phyloP scores from a whole-genome alignment of 2,113 vertebrate genomes.

The Fregetta grallaria region DNA sequence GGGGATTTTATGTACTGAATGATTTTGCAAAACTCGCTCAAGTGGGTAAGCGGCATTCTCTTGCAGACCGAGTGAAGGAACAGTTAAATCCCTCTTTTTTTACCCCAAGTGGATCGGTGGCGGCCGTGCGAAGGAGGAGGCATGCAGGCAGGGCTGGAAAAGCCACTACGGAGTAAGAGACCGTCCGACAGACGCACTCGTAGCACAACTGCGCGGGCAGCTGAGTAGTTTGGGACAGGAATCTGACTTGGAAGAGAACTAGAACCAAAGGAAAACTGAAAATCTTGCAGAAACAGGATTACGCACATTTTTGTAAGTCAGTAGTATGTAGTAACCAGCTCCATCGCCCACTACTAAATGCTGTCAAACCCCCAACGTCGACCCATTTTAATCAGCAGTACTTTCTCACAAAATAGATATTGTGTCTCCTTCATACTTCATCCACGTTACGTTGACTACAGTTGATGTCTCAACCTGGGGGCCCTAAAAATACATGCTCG shows the following conservation, averaged over 20 bases:
- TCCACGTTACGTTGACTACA: fast-evolving
- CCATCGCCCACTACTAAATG: fast-evolving
- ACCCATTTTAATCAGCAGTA: no score
- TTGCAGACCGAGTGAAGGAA: background rate
- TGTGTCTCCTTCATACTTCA: background rate
- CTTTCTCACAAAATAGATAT: background rate
- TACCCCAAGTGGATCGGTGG: background rate
- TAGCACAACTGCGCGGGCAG: fast-evolving
- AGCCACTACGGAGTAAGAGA: fast-evolving
- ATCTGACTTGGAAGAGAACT: fast-evolving
- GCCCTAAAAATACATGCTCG: background rate
- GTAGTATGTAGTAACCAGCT: fast-evolving
- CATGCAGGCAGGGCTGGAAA: background rate
- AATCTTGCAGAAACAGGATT: background rate
- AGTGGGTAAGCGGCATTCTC: background rate
- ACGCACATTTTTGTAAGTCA: background rate
- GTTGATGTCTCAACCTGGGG: background rate
- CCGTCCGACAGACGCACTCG: background rate
- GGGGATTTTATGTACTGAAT: fast-evolving
- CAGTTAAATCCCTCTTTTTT: background rate
- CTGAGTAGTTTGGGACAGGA: fast-evolving
- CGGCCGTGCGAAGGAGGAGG: background rate
- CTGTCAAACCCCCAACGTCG: fast-evolving
- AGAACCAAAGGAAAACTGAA: background rate
- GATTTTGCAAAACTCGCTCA: fast-evolving